phyloP scores from a whole-genome alignment of 2,113 vertebrate species.

The Alosa alosa region DNA sequence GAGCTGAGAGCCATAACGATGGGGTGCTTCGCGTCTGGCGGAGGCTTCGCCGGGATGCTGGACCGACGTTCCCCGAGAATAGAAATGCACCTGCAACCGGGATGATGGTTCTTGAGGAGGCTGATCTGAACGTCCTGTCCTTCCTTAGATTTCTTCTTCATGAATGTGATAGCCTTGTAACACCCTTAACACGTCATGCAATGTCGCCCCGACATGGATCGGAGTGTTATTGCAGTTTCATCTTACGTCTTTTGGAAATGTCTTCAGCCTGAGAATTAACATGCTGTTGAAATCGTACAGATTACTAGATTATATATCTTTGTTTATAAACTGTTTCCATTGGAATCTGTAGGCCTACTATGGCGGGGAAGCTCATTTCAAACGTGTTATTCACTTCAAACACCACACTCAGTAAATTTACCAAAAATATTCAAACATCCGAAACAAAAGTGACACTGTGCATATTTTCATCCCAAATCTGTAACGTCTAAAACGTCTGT shows the following conservation, averaged over 20 bases:
- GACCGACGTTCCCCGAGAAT: background rate
- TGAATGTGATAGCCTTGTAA: background rate
- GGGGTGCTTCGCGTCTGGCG: background rate
- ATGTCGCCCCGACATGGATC: background rate
- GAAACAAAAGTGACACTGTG: too few relatives aligned
- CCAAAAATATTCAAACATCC: too few relatives aligned
- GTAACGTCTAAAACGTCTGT: too few relatives aligned
- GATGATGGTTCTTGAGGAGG: background rate
- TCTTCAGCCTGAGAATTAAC: too few relatives aligned
- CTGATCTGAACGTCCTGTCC: background rate
- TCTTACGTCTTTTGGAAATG: background rate
- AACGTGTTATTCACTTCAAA: too few relatives aligned
- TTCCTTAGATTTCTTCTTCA: background rate
- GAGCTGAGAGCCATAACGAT: background rate
- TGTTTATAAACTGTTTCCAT: too few relatives aligned
- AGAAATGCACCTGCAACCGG: background rate
- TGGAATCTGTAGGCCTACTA: too few relatives aligned
- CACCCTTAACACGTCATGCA: background rate
- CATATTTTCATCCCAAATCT: too few relatives aligned
- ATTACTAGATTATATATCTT: too few relatives aligned
- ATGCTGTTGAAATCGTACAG: too few relatives aligned
- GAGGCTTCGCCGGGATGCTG: background rate
- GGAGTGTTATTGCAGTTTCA: background rate
- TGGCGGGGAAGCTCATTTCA: too few relatives aligned
- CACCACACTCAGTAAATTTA: too few relatives aligned